Evolutionary conservation across 1,140 invertebrate species (phyloP).

Genomic region (Galleria mellonella): DNA sequence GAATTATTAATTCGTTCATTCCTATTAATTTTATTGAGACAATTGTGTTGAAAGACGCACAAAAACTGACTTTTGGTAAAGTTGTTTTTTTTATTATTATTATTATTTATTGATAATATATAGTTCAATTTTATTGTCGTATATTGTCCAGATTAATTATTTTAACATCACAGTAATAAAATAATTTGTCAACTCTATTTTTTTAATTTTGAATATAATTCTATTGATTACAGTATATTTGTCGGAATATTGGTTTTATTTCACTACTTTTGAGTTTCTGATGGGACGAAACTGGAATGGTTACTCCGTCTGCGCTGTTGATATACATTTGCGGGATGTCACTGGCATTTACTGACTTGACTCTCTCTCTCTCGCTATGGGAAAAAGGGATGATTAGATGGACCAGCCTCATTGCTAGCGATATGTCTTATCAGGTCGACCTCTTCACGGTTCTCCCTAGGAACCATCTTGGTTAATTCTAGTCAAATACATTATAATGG

Average conservation of each 20-base stretch:
- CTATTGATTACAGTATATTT: conserved; percentile 70
- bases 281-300: too few species aligned
- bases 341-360: too few species aligned
- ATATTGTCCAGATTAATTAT: conserved; percentile 26
- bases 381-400: too few species aligned
- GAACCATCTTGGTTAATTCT: too few species aligned
- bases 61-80: conserved; percentile 31
- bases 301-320: too few species aligned
- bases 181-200: conserved; percentile 57
- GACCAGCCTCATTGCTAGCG: too few species aligned
- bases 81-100: conserved; percentile 22
- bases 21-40: conserved; percentile 25
- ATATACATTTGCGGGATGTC: too few species aligned
- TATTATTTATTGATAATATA: conserved; percentile 4
- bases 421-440: too few species aligned
- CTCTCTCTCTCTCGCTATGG: too few species aligned
- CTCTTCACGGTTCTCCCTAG: too few species aligned
- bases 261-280: too few species aligned
- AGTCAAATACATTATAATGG: too few species aligned
- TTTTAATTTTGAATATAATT: conserved; percentile 65
- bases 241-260: conserved; percentile 21
- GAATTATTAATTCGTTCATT: conserved; percentile 36
- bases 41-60: conserved; percentile 32
- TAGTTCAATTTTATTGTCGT: conserved; percentile 22
- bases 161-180: conserved; percentile 40